Evolutionary conservation across 2,797 vertebrate species (phyloP), one percentile per base, ranked within the genome.

Genomic region (Acanthis flammea): DNA sequence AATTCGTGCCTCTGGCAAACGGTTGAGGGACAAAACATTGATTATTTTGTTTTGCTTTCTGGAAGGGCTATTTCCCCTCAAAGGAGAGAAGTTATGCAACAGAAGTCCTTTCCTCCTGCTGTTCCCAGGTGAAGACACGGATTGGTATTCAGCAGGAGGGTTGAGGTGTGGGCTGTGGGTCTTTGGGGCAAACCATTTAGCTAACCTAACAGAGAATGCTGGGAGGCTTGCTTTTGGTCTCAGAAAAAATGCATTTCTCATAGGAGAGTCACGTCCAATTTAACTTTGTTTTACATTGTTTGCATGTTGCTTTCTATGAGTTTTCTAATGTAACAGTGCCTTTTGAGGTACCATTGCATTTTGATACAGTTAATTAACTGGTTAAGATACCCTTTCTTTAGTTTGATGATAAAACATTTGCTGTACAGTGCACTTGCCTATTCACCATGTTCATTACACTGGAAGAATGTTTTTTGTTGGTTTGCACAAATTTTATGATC

Each of bases 201-300:
- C 61, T 63, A 27, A 42, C 42, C 14, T 35, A 31, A 48, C 16
- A 60, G 12, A 12, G 17, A 54, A 23, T 53, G 6, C 3, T 85
- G 31, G 19, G 37, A 79, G 19, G 16, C 44, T 92, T 0, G 0
- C 44, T 66, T 4, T 1, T 25, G 12, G 6, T 70, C 41, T 76
- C 21, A 2, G 19, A 58, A 63, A 67, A 83, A 48, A 30, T 2
- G 2, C 27, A 28, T n/a, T 28, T 55, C 1, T 44, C 55, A 57
- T 8, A 60, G 30, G 10, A 84, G 9, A 44, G 8, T 68, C 60
- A 30, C 0, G 0, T 76, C 16, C 19, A 54, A 33, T 76, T 82
- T 76, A 66, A 54, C 37, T 84, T 67, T 31, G 14, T 39, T 85
- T 91, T 70, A 28, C 0, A 0, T 51, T 7, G 9, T 48, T 76